These are phyloP conservation scores for Nebria ingens DNA, from an alignment of 1,140 invertebrate genomes.

Conservation along the genomic window DNA sequence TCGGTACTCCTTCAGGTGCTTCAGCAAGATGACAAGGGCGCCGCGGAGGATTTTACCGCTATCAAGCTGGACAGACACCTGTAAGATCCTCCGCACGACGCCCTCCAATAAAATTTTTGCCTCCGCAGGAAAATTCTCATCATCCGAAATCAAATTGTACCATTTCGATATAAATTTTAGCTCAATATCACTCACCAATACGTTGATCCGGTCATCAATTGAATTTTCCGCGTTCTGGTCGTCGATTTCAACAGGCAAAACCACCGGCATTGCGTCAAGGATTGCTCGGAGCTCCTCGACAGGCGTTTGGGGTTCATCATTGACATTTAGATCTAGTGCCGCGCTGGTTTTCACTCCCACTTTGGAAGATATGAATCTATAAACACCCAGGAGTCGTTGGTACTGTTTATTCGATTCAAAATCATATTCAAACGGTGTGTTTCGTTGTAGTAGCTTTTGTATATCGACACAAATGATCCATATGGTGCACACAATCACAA, in stretches of 20 bases:
- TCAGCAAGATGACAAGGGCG: slow-evolving; percentile 36
- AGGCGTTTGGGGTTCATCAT: background rate
- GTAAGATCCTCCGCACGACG: slow-evolving; percentile 22
- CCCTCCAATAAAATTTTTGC: slow-evolving; percentile 24
- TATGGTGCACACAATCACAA: background rate
- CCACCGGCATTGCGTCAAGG: background rate
- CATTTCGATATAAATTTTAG: slow-evolving; percentile 24
- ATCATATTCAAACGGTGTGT: background rate
- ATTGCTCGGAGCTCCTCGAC: background rate
- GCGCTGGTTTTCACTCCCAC: background rate
- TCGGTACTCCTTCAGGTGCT: slow-evolving; percentile 44
- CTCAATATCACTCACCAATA: background rate
- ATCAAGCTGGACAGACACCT: slow-evolving; percentile 23
- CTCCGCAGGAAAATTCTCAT: slow-evolving; percentile 26
- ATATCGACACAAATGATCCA: background rate
- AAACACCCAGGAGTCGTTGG: background rate
- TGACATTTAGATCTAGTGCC: background rate
- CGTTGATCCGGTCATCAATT: background rate
- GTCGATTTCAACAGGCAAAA: background rate
- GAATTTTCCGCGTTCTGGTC: background rate
- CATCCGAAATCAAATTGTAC: slow-evolving; percentile 27
- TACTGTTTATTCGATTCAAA: background rate
- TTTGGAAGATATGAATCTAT: background rate
- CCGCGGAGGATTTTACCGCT: slow-evolving; percentile 28
- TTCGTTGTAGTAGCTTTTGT: background rate